Conservation (phyloP, 1,140 invertebrate species). For the Drosophila suzukii region DNA sequence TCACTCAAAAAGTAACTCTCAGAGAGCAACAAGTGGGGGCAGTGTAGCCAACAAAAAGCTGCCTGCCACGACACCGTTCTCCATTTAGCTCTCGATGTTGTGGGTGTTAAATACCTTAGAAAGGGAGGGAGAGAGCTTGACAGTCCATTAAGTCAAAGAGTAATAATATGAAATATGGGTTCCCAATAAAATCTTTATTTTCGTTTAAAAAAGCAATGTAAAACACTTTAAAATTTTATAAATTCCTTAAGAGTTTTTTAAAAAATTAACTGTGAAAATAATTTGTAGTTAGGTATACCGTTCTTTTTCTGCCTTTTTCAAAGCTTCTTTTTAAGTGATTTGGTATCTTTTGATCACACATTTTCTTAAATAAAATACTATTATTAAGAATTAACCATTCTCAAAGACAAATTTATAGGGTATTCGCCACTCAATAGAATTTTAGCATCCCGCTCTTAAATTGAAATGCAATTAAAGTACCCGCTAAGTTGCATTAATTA, state of each 20-base stretch:
- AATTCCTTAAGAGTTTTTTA: too few species aligned
- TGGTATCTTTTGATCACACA: too few species aligned
- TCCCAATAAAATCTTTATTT: too few species aligned
- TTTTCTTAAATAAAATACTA: too few species aligned
- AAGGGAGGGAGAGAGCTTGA: background rate
- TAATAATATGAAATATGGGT: background rate
- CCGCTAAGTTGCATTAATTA: constrained; percentile 13
- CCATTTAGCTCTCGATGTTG: constrained; percentile 4
- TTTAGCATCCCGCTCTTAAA: background rate
- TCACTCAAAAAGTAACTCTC: background rate
- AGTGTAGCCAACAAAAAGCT: background rate
- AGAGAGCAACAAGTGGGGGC: constrained; percentile 25
- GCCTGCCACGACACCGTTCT: background rate
- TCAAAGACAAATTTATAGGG: background rate
- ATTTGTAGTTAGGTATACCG: too few species aligned
- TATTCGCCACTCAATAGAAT: background rate
- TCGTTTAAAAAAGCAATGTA: too few species aligned
- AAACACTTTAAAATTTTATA: too few species aligned
- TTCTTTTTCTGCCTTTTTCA: too few species aligned
- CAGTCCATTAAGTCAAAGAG: constrained; percentile 1
- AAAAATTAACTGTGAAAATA: too few species aligned
- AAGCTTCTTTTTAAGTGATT: too few species aligned
- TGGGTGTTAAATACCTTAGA: constrained; percentile 4
- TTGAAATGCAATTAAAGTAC: constrained; percentile 12
- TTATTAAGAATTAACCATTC: too few species aligned